Evolutionary conservation across 2,888 invertebrate species (phyloP).

Genomic region (Argyresthia albistria): DNA sequence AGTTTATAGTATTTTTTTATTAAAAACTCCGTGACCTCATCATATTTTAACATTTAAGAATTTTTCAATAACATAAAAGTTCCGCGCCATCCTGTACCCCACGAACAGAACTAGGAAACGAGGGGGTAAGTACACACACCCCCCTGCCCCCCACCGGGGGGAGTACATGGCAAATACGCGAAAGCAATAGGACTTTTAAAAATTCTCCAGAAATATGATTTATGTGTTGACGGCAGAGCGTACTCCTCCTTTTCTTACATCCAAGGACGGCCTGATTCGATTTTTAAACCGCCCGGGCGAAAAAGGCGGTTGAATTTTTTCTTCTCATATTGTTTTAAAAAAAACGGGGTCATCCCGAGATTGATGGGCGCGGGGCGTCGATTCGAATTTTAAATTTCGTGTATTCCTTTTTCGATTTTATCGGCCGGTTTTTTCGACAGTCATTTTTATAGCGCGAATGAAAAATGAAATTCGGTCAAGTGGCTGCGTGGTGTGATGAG

Average conservation of each 20-base stretch:
- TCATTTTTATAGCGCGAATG: not conserved
- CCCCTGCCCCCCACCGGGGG: constrained; percentile 35
- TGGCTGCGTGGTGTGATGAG: no score
- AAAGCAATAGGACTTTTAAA: constrained; percentile 74
- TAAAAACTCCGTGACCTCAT: no score
- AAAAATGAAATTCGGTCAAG: no score
- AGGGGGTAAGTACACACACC: constrained; percentile 69
- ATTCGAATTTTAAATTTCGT: constrained; percentile 5
- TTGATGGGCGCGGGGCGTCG: constrained; percentile 4
- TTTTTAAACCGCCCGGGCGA: constrained; percentile 63
- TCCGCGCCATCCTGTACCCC: constrained; percentile 30
- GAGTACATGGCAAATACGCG: constrained; percentile 73
- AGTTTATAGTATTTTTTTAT: no score
- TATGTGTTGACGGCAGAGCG: constrained; percentile 68
- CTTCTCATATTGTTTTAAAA: not conserved
- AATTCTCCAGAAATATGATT: constrained; percentile 73
- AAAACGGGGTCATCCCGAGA: constrained; percentile 6
- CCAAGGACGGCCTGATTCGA: constrained; percentile 70
- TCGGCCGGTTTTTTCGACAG: not conserved
- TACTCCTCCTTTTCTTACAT: constrained; percentile 39
- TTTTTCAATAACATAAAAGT: constrained; percentile 23
- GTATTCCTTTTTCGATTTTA: not conserved
- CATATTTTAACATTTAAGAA: no score
- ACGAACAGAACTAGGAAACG: constrained; percentile 64
- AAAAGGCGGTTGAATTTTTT: constrained; percentile 10